Evolutionary conservation across 2,888 invertebrate species (phyloP), one percentile per base, ranked within the genome.

Genomic region (Drosophila algonquin): DNA sequence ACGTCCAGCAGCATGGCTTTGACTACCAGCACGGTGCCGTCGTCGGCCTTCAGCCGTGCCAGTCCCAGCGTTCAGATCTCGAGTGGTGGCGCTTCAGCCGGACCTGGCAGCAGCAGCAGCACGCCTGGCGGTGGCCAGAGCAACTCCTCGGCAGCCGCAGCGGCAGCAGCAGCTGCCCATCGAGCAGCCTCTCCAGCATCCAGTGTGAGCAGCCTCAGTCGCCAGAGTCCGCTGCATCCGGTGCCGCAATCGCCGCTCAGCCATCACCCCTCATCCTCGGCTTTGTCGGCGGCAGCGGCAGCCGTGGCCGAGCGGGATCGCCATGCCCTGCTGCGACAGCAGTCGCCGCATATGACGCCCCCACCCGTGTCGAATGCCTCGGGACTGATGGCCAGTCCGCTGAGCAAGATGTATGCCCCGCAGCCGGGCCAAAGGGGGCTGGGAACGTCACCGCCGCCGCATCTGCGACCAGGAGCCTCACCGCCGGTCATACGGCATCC

Each of bases 401-500:
- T 92, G 51, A 92, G 91, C 74, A 92, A 92, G 78, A 92, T 92
- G 90, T 92, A 93, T 63, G 92, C 91, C n/a, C 93, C 94, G 30
- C 93, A 94, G 75, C 90, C 90, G 45, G 93, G 93, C 44, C 93
- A 93, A 56, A 91, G 93, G 27, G 93, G 93, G 75, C 93, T 94
- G 87, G 94, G 94, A 5, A 91, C 92, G 3, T 91, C 93, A n/a
- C 93, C 92, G 12, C 92, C 92, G 10, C 93, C 92, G 14, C 93
- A 92, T 75, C 75, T 92, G 67, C 85, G 93, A 18, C 92, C 92
- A 1, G 92, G 93, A 62, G 93, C 94, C 30, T 92, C 93, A 52
- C 93, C 93, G 32, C 95, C 94, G 9, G 94, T 94, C 18, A 91
- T 92, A 62, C 91, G 92, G 12, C 92, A 92, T 83, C 92, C 92